phyloP scores from a whole-genome alignment of 2,888 invertebrate species.

The Dryococelus australis region DNA sequence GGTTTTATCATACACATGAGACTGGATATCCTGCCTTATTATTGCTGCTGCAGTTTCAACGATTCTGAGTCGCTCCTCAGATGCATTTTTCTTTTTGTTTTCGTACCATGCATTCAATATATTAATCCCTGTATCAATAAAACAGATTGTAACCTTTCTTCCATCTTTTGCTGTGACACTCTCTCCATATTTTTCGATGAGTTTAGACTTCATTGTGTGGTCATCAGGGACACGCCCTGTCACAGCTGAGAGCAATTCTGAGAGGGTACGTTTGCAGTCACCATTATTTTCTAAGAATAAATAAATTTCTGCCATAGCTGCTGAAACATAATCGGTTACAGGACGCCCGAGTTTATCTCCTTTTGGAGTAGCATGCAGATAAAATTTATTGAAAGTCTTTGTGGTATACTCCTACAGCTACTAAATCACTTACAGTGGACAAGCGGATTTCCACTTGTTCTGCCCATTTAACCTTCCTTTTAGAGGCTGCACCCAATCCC shows the following conservation, averaged over 20 bases:
- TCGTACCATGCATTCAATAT: slow-evolving; percentile 21
- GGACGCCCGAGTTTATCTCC: too few relatives aligned
- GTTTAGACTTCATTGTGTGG: not conserved
- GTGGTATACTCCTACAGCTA: too few relatives aligned
- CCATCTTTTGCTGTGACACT: not conserved
- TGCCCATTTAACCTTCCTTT: too few relatives aligned
- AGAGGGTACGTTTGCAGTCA: not conserved
- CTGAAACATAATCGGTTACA: too few relatives aligned
- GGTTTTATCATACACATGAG: too few relatives aligned
- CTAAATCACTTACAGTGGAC: too few relatives aligned
- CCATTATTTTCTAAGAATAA: not conserved
- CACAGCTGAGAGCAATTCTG: not conserved
- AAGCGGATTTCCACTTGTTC: too few relatives aligned
- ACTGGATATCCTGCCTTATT: too few relatives aligned
- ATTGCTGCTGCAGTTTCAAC: too few relatives aligned
- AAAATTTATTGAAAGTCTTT: too few relatives aligned
- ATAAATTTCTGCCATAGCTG: not conserved
- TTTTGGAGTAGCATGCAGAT: too few relatives aligned
- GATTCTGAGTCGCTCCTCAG: slow-evolving; percentile 6
- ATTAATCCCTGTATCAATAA: not conserved
- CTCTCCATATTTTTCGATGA: not conserved
- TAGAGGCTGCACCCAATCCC: too few relatives aligned
- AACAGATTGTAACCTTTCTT: not conserved
- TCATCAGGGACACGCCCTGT: not conserved
- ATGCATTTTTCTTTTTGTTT: slow-evolving; percentile 20